Conservation (phyloP, 2,797 vertebrate species). For the Numenius phaeopus region DNA sequence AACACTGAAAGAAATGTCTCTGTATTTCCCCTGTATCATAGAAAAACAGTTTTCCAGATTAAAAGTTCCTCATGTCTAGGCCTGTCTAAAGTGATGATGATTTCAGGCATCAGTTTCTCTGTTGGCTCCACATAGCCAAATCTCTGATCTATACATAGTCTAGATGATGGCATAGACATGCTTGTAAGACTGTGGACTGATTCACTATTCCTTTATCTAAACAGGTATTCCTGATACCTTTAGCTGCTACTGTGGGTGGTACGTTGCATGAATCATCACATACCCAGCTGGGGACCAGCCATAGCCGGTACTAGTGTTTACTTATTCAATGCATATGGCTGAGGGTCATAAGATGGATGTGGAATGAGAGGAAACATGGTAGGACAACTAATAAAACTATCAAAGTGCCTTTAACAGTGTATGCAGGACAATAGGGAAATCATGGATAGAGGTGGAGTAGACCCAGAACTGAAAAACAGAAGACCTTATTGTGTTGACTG, state of each 20-base stretch:
- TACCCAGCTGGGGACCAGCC: not conserved
- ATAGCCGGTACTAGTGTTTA: not conserved
- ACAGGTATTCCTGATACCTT: not conserved
- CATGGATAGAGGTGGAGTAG: not conserved
- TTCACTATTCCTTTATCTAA: not conserved
- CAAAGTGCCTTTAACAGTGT: not conserved
- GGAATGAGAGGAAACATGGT: not conserved
- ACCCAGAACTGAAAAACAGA: not conserved
- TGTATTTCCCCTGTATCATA: not conserved
- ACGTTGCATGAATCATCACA: not conserved
- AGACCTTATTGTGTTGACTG: not conserved
- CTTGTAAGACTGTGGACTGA: not conserved
- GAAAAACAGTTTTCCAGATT: not conserved
- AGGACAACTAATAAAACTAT: not conserved
- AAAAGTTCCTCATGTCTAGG: not conserved
- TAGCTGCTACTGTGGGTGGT: not conserved
- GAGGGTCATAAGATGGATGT: not conserved
- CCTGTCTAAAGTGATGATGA: not conserved
- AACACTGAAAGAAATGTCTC: not conserved
- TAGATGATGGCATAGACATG: not conserved
- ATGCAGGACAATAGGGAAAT: not conserved
- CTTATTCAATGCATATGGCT: not conserved
- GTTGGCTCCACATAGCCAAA: not conserved
- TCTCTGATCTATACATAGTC: not conserved
- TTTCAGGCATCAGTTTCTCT: not conserved